Percentiles rank a stretch among this genome's conserved stretches.
Evolutionary conservation across 2,888 invertebrate species (phyloP).

Genomic region (Carterocephalus palaemon): DNA sequence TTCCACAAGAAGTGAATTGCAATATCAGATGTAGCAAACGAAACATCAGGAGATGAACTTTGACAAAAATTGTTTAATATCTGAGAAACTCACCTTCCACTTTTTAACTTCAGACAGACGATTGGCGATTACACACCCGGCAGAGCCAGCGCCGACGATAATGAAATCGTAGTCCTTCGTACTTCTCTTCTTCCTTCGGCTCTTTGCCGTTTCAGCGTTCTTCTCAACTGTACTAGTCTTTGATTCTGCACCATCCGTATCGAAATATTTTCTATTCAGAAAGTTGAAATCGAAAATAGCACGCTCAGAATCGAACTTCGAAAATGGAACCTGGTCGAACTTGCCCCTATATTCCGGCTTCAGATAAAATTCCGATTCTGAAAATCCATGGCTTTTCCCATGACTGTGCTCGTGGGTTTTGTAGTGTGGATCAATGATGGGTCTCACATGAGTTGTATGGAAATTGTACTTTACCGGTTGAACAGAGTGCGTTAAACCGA

Average conservation of each 20-base stretch:
- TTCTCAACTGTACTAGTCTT: conserved; percentile 35
- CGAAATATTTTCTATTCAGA: conserved; percentile 36
- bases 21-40: too few species aligned
- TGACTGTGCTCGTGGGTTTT: neutral
- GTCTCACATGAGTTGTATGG: conserved; percentile 11
- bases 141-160: conserved; percentile 82
- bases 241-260: conserved; percentile 45
- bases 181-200: conserved; percentile 45
- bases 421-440: conserved; percentile 4
- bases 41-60: too few species aligned
- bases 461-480: neutral
- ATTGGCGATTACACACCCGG: conserved; percentile 83
- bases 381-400: neutral
- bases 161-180: conserved; percentile 79
- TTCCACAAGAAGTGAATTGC: too few species aligned
- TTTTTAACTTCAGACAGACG: conserved; percentile 80
- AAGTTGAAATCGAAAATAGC: conserved; percentile 30
- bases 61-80: conserved; percentile 35
- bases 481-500: neutral
- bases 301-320: conserved; percentile 16
- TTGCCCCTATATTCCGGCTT: conserved; percentile 2
- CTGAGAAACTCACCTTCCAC: conserved; percentile 78
- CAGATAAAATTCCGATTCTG: conserved; percentile 11
- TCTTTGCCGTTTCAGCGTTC: conserved; percentile 32
- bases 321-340: conserved; percentile 11